Conservation (phyloP, 2,888 invertebrate genomes). For the Dryadula phaetusa region DNA sequence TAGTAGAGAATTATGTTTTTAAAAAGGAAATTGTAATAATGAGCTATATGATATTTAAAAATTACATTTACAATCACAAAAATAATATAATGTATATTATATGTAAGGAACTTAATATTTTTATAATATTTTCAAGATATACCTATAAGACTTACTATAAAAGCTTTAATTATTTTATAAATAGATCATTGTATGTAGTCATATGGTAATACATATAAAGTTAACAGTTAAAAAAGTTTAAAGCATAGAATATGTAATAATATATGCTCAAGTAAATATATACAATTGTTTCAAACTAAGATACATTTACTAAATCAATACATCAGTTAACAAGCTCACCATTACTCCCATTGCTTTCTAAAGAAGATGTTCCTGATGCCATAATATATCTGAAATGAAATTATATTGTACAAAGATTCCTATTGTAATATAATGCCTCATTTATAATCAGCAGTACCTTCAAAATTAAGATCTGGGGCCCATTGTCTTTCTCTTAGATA, state of each 20-base stretch:
- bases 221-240: no score
- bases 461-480: slow-evolving; percentile 49
- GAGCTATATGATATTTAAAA: no score
- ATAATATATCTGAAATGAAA: slow-evolving; percentile 80
- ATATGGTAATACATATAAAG: no score
- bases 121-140: not conserved
- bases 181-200: no score
- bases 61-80: no score
- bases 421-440: slow-evolving; percentile 11
- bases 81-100: no score
- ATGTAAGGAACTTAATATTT: no score
- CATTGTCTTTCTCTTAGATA: slow-evolving; percentile 48
- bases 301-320: slow-evolving; percentile 4
- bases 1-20: no score
- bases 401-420: slow-evolving; percentile 22
- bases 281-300: not conserved
- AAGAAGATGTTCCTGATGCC: slow-evolving; percentile 91
- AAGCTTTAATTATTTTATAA: no score
- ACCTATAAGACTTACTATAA: no score
- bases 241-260: not conserved
- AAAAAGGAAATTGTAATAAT: no score
- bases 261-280: not conserved
- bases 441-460: slow-evolving; percentile 44
- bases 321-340: slow-evolving; percentile 70
- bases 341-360: slow-evolving; percentile 91